Percentiles rank a stretch among this genome's conserved stretches.
These are phyloP conservation scores for Psittacula cyanocephala DNA, from an alignment of 2,113 vertebrate species.

Conservation along the genomic window DNA sequence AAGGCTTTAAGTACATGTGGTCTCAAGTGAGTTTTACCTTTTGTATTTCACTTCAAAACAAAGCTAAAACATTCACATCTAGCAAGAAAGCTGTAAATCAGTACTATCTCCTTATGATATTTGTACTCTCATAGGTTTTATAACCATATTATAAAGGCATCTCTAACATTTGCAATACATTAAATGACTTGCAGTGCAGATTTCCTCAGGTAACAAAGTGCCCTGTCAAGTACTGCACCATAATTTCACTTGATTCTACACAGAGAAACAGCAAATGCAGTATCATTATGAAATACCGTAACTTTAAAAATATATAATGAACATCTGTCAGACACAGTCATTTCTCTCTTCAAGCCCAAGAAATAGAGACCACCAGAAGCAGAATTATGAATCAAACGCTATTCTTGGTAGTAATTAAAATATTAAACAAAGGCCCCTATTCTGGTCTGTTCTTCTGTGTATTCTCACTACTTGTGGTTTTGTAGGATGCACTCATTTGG, in stretches of 20 bases:
- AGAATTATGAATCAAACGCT: neutral
- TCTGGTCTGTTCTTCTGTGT: neutral
- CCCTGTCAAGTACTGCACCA: neutral
- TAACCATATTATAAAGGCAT: neutral
- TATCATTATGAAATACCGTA: neutral
- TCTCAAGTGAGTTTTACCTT: slow-evolving; percentile 23
- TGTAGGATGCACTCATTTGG: neutral
- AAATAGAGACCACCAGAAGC: neutral
- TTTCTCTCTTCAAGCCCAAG: neutral
- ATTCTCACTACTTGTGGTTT: neutral
- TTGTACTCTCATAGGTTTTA: neutral
- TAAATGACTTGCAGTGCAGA: neutral
- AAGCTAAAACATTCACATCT: slow-evolving; percentile 33
- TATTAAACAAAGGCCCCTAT: neutral
- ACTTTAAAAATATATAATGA: neutral
- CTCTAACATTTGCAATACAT: neutral
- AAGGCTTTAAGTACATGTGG: neutral
- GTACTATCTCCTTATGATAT: neutral
- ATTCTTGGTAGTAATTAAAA: neutral
- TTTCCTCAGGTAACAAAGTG: neutral
- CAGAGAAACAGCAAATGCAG: neutral
- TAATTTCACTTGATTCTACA: slow-evolving; percentile 4
- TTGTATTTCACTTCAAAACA: slow-evolving; percentile 39
- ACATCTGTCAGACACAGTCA: neutral
- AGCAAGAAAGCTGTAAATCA: slow-evolving; percentile 1